phyloP scores from a whole-genome alignment of 1,140 invertebrate genomes.

The Dinothrombium tinctorium region DNA sequence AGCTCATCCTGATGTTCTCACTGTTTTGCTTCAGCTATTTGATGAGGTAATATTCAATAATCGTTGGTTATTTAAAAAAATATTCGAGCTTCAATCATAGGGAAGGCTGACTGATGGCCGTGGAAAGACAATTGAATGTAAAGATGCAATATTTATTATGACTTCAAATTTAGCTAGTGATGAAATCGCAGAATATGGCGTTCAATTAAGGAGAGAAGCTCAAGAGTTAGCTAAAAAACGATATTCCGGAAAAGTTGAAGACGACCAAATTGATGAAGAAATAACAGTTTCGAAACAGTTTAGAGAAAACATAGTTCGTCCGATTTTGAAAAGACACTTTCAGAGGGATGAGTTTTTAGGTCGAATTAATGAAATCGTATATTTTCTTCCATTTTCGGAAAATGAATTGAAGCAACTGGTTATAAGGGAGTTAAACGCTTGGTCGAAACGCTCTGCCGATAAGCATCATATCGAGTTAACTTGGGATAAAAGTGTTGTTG shows the following conservation, averaged over 20 bases:
- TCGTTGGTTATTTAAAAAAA: constrained; percentile 3
- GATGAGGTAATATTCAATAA: constrained; percentile 61
- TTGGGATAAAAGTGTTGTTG: constrained; percentile 62
- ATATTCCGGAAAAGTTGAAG: constrained; percentile 21
- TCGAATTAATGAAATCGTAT: constrained; percentile 80
- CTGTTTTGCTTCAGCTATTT: constrained; percentile 70
- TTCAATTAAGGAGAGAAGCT: constrained; percentile 51
- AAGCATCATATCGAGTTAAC: constrained; percentile 52
- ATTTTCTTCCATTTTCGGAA: constrained; percentile 70
- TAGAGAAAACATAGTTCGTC: constrained; percentile 44
- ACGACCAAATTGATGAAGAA: constrained; percentile 27
- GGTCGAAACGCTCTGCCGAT: constrained; percentile 39
- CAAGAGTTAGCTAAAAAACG: constrained; percentile 26
- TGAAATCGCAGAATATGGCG: constrained; percentile 63
- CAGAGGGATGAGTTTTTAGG: constrained; percentile 73
- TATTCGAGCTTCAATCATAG: constrained; percentile 21
- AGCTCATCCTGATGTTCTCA: constrained; percentile 79
- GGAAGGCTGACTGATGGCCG: constrained; percentile 70
- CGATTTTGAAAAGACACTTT: constrained; percentile 69
- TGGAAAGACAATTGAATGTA: constrained; percentile 75
- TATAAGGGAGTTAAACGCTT: constrained; percentile 45
- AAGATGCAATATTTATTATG: constrained; percentile 85
- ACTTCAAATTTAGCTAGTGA: constrained; percentile 78
- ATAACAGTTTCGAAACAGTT: constrained; percentile 54
- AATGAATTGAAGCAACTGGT: constrained; percentile 55